Percentiles rank a stretch among this genome's conserved stretches.
phyloP scores from a whole-genome alignment of 2,888 invertebrate genomes.

The Cryptophagus acutangulus region DNA sequence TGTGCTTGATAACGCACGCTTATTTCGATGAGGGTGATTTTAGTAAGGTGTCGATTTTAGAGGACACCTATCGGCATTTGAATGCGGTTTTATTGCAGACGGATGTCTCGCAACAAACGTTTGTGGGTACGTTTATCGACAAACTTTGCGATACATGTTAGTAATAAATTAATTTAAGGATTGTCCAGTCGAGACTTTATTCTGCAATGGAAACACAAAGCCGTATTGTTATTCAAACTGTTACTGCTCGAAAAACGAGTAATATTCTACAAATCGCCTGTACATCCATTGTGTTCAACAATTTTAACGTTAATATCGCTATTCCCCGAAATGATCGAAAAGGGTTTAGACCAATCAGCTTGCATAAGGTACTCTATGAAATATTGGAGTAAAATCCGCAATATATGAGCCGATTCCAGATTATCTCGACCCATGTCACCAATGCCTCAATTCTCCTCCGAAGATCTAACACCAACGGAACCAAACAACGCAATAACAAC shows the following conservation, averaged over 20 bases:
- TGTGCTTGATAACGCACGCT: slow-evolving; percentile 92
- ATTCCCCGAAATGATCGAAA: slow-evolving; percentile 83
- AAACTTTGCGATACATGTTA: neutral
- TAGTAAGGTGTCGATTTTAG: slow-evolving; percentile 77
- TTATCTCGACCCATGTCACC: slow-evolving; percentile 69
- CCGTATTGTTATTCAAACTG: slow-evolving; percentile 86
- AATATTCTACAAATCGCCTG: slow-evolving; percentile 89
- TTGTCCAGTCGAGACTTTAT: slow-evolving; percentile 77
- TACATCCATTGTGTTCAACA: slow-evolving; percentile 79
- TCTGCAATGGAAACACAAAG: slow-evolving; percentile 85
- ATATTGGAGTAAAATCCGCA: neutral
- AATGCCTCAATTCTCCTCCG: slow-evolving; percentile 60
- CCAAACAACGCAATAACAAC: slow-evolving; percentile 10
- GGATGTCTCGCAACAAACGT: slow-evolving; percentile 60
- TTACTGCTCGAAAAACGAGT: slow-evolving; percentile 83
- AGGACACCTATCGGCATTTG: slow-evolving; percentile 88
- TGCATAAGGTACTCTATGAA: slow-evolving; percentile 62
- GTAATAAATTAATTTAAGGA: slow-evolving; percentile 54
- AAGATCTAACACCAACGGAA: slow-evolving; percentile 39
- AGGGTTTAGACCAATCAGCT: slow-evolving; percentile 76
- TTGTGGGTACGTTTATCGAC: slow-evolving; percentile 56
- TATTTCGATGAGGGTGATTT: slow-evolving; percentile 96
- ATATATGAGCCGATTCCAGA: slow-evolving; percentile 42
- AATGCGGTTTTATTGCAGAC: slow-evolving; percentile 72
- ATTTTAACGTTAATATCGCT: slow-evolving; percentile 85